Evolutionary conservation across 2,113 vertebrate genomes (phyloP), one percentile per base, ranked within the genome.

Genomic region (Ptilorrhoa leucosticta): DNA sequence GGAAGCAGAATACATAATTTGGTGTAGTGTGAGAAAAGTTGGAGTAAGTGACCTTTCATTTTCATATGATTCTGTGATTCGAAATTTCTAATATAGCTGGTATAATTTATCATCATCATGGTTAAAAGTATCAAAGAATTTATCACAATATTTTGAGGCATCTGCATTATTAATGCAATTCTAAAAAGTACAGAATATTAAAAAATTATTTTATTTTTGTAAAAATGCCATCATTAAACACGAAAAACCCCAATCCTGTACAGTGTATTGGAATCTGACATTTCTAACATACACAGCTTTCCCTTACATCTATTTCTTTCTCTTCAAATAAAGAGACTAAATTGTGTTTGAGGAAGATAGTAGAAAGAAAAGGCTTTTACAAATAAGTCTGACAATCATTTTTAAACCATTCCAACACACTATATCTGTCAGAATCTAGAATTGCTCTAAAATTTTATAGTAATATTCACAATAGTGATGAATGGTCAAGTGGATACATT

Each of bases 161-260:
- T 40, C 3, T 93, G 11, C 39, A 33, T 73, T 91, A 60, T 35
- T 76, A 58, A 89, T 68, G 37, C 3, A 65, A 48, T 47, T 79
- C 17, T 58, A 33, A 57, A 84, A 83, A 51, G 3, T 27, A 54
- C 6, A 33, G 8, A 63, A 51, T 66, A 66, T 16, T 22, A 37
- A 37, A 54, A 18, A 27, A 45, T 10, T 28, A 1, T 33, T 64
- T 22, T 50, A 44, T 0, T n/a, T 68, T 40, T 85, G 66, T 35
- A 37, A 65, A 92, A 83, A 58, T 11, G 1, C 3, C 19, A 17
- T 45, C 0, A 2, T 61, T 85, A 83, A 68, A 57, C 9, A 39
- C 33, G 6, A 58, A 68, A 71, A 40, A 1, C 0, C 10, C 15
- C 9, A 66, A 7, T 23, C 22, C 12, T 60, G 5, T 47, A n/a